A percentile compares a stretch with the other conserved stretches of the same genome.
These are phyloP conservation scores for honey bee (Apis mellifera) DNA, from an alignment of 1,140 invertebrate species.

Conservation along the genomic window DNA sequence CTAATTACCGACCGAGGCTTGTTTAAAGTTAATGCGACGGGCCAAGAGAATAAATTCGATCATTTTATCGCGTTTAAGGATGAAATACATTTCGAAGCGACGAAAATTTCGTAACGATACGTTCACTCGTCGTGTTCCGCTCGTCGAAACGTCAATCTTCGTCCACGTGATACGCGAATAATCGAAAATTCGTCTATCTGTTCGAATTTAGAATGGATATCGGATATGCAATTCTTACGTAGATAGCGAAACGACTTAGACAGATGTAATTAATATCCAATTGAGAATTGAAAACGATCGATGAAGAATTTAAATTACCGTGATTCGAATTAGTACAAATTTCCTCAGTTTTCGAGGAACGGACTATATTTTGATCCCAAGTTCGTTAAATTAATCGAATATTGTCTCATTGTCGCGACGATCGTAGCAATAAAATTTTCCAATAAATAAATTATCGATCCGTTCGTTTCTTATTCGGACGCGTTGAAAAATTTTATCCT, in stretches of 20 bases:
- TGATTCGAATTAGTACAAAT: background rate
- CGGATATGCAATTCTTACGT: slow-evolving; percentile 12
- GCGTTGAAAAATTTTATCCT: too few relatives aligned
- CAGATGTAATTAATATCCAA: background rate
- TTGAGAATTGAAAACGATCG: background rate
- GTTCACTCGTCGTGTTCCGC: background rate
- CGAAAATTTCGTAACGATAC: slow-evolving; percentile 14
- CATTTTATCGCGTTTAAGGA: slow-evolving; percentile 5
- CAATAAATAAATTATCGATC: too few relatives aligned
- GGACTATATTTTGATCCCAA: background rate
- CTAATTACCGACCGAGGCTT: too few relatives aligned
- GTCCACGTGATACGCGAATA: background rate
- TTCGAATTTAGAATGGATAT: slow-evolving; percentile 1
- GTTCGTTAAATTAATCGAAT: too few relatives aligned
- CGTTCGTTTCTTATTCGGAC: too few relatives aligned
- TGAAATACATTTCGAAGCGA: background rate
- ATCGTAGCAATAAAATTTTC: too few relatives aligned
- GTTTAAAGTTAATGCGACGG: too few relatives aligned
- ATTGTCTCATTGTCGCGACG: too few relatives aligned
- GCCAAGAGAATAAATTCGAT: background rate
- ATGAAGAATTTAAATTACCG: background rate
- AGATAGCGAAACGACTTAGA: background rate
- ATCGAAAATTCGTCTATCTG: background rate
- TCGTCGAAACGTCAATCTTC: slow-evolving; percentile 23
- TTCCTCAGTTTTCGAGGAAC: background rate